Conservation (phyloP, 2,797 vertebrate genomes). For the Bufotes viridis region DNA sequence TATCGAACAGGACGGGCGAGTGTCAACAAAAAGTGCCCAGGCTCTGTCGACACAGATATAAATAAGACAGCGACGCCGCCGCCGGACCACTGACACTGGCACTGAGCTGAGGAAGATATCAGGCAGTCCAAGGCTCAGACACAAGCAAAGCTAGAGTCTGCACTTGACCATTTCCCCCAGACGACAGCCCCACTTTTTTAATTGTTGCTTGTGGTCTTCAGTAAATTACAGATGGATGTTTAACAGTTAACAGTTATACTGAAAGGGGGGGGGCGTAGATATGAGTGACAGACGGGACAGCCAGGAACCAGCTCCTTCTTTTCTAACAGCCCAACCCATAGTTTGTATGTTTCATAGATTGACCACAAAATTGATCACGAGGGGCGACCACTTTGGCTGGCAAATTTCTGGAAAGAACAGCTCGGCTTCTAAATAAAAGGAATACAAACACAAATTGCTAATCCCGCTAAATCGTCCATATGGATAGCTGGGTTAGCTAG, state of each 20-base stretch:
- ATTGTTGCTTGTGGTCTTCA: background rate
- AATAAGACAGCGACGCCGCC: slow-evolving; percentile 20
- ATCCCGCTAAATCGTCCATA: slow-evolving; percentile 56
- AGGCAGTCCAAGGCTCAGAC: background rate
- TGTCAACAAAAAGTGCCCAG: slow-evolving; percentile 35
- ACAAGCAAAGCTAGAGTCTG: background rate
- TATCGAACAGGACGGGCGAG: slow-evolving; percentile 32
- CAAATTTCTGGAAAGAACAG: slow-evolving; percentile 14
- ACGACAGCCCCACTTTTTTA: background rate
- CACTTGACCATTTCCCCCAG: background rate
- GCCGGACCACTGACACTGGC: background rate
- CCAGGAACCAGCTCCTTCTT: background rate
- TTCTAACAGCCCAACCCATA: background rate
- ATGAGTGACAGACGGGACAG: background rate
- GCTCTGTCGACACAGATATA: slow-evolving; percentile 31
- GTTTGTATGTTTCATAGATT: background rate
- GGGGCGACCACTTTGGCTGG: background rate
- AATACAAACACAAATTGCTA: slow-evolving; percentile 58
- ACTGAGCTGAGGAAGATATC: background rate
- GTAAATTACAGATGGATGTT: background rate
- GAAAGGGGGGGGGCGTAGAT: background rate
- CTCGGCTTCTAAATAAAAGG: slow-evolving; percentile 49
- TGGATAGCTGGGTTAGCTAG: slow-evolving; percentile 64
- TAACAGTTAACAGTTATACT: background rate
- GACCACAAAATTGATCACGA: slow-evolving; percentile 14